Evolutionary conservation across 2,113 vertebrate genomes (phyloP).

Genomic region (Nematolebias whitei): DNA sequence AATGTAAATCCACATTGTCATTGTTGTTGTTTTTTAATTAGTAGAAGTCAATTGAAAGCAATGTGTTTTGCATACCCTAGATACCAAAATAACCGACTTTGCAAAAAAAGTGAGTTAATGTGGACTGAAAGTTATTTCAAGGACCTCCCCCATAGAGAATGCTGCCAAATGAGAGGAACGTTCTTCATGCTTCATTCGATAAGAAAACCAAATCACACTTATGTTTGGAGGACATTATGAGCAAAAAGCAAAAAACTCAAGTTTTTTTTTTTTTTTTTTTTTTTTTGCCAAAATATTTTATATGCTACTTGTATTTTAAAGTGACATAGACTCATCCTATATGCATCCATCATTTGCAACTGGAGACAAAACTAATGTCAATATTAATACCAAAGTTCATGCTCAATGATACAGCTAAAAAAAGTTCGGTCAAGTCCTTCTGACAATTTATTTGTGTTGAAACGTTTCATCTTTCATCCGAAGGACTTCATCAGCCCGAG

Average conservation of each 20-base stretch:
- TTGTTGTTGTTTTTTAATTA: slow-evolving; percentile 22
- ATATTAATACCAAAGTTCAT: too few relatives aligned
- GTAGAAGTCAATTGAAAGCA: slow-evolving; percentile 26
- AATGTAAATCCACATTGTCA: slow-evolving; percentile 7
- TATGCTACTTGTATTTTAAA: not conserved
- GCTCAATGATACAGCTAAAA: too few relatives aligned
- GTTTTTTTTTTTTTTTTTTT: not conserved
- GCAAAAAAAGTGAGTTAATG: slow-evolving; percentile 60
- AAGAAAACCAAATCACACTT: slow-evolving; percentile 51
- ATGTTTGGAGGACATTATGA: slow-evolving; percentile 53
- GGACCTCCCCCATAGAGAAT: slow-evolving; percentile 71
- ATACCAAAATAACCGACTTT: slow-evolving; percentile 66
- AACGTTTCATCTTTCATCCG: too few relatives aligned
- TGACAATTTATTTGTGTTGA: too few relatives aligned
- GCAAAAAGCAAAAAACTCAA: slow-evolving; percentile 10
- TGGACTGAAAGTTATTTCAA: slow-evolving; percentile 74
- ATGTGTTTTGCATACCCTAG: slow-evolving; percentile 51
- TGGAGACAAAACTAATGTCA: too few relatives aligned
- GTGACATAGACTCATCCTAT: too few relatives aligned
- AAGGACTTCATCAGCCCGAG: too few relatives aligned
- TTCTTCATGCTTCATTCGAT: slow-evolving; percentile 66
- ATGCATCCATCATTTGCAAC: too few relatives aligned
- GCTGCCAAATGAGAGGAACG: slow-evolving; percentile 52
- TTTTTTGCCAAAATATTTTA: not conserved
- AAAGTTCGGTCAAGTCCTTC: too few relatives aligned